Evolutionary conservation across 2,113 vertebrate species (phyloP), one percentile per base, ranked within the genome.

Genomic region (Trematomus loennbergii): DNA sequence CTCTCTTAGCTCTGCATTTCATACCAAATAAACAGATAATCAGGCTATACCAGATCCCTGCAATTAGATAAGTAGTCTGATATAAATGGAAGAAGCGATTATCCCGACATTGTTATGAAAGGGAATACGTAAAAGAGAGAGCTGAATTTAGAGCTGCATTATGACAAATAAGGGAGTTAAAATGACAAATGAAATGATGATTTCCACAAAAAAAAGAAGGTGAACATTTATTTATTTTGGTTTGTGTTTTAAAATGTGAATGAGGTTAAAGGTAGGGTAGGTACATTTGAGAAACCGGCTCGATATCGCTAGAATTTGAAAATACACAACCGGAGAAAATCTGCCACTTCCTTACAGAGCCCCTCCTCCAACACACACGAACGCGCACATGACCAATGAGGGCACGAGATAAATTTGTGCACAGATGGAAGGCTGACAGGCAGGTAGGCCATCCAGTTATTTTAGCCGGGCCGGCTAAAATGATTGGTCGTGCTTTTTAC

Each of bases 51-150:
- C 2, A 36, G 45, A 69, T 57, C 5, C 12, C 52, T 25, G 53
- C 45, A 65, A 59, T 66, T 61, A 65, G 45, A 49, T 46, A 71
- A 29, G 50, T 49, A 29, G 5, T 36, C 22, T 52, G 49, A 29
- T 52, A 70, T 20, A 49, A 70, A 74, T 62, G 43, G 50, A 72
- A 0, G 22, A 0, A 18, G 22, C 0, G 25, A 81, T 87, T 73
- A 69, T 71, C 69, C 52, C 52, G 5, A 53, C 64, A 78, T 13
- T 15, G 18, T 73, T 68, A 76, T 0, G 43, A 82, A 20, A 61
- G 46, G 52, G 33, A 64, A 61, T 17, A 53, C 54, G 11, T 45
- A 7, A 57, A 59, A 45, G 45, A 46, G 13, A 71, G 50, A 11
- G 5, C 46, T 22, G 54, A 10, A 67, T 45, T 46, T 68, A 46